Base-by-base conservation (phyloP, 2,888 invertebrate species). In the Hyppa rectilinea region DNA sequence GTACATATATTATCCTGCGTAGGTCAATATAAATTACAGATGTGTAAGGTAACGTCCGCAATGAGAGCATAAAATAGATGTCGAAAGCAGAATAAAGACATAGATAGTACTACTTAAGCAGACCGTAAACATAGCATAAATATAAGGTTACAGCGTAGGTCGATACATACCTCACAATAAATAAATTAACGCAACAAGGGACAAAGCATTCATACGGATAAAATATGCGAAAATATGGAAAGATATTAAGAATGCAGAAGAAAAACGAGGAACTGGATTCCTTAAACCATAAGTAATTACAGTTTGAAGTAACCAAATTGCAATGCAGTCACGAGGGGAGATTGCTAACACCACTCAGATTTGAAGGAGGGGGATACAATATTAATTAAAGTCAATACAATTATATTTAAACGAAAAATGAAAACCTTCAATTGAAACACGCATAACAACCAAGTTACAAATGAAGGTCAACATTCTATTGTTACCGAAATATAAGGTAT, bases 271-370 rank as follows among this genome's bases (percentile, higher is more conserved):
- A 88, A 94, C 94, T 95, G 95, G 95, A 94, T 94, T 94, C 95
- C 95, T 95, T 93, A 93, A 95, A 95, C 95, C 95, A 95, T 94
- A 95, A 94, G 95, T 93, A 90, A 92, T 95, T 95, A 95, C 95
- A 95, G 94, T 95, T 93, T 95, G 95, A 95, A 96, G 95, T 95
- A 93, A 95, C 96, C 96, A 96, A 95, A 93, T 94, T 94, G 93
- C 93, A 96, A 96, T 96, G 95, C 96, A 96, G 96, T 96, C 95
- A 96, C 96, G 96, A 96, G 96, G 95, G 95, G 96, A 96, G 96
- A 96, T 96, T 93, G 87, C 88, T 84, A 85, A 94, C 94, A 95
- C 95, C 95, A 95, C 96, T 94, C 87, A 85, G 89, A 81, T 79
- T 83, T 71, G 75, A 88, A 82, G 86, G 88, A 88, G 72, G 64